phyloP scores from a whole-genome alignment of 92 coral and sea anemone genomes.

The Porites evermanni region DNA sequence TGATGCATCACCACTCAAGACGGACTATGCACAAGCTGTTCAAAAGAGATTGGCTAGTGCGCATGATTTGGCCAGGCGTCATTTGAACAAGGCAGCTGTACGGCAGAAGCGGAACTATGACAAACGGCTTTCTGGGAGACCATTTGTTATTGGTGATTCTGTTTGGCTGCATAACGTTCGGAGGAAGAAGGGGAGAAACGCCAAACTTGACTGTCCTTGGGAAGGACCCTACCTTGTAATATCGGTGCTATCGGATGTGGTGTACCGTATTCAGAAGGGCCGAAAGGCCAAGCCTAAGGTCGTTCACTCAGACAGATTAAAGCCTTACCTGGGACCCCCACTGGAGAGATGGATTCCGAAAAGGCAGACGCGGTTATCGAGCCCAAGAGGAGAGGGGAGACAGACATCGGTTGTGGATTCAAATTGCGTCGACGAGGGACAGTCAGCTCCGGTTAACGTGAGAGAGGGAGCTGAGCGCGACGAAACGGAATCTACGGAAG shows the following conservation, averaged over 20 bases:
- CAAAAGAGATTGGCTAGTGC: not conserved
- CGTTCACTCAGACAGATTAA: not conserved
- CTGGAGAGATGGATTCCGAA: too few relatives aligned
- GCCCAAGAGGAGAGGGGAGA: too few relatives aligned
- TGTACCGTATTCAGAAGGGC: not conserved
- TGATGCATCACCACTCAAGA: not conserved
- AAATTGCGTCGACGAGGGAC: too few relatives aligned
- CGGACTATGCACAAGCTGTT: not conserved
- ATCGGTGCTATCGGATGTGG: not conserved
- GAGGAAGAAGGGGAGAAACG: not conserved
- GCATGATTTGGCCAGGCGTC: too few relatives aligned
- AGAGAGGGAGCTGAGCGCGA: too few relatives aligned
- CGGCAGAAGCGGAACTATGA: not conserved
- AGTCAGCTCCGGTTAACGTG: too few relatives aligned
- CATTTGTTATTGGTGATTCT: not conserved
- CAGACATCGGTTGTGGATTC: too few relatives aligned
- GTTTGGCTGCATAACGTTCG: too few relatives aligned
- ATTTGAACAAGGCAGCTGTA: too few relatives aligned
- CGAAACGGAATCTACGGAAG: too few relatives aligned
- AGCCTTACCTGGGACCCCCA: too few relatives aligned
- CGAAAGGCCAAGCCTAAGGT: not conserved
- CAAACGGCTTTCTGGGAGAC: conserved; percentile 6
- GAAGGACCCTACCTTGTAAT: not conserved
- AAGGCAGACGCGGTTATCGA: too few relatives aligned
- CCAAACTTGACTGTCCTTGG: not conserved